These are phyloP conservation scores for Procavia capensis DNA, from an alignment of 2,113 vertebrate genomes.

Conservation along the genomic window DNA sequence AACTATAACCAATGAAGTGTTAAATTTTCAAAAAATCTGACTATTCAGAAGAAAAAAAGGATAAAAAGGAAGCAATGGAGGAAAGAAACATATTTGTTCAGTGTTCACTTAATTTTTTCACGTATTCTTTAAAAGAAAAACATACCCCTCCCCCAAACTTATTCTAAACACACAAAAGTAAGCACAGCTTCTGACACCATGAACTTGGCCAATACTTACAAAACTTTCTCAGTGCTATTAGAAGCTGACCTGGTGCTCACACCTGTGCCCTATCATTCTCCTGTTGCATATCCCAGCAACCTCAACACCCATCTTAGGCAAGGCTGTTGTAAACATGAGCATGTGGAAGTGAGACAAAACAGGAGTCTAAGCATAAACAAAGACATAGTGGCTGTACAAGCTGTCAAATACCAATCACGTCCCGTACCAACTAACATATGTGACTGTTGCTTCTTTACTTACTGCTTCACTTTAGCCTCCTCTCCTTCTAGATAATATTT, in stretches of 20 bases:
- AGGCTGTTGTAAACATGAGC: no score
- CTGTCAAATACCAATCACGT: neutral
- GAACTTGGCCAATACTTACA: neutral
- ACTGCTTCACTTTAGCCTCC: neutral
- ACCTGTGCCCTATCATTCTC: rapidly evolving
- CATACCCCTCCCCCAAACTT: neutral
- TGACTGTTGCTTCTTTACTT: neutral
- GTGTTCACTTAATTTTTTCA: neutral
- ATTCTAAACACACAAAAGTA: neutral
- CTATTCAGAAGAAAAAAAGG: neutral
- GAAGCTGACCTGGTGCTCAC: rapidly evolving
- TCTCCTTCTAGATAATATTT: neutral
- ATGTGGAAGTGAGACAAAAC: neutral
- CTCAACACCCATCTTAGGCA: neutral
- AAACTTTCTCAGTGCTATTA: neutral
- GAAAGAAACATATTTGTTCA: neutral
- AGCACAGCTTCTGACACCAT: neutral
- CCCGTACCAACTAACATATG: neutral
- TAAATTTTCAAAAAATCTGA: neutral
- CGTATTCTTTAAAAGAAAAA: neutral
- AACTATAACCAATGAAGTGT: neutral
- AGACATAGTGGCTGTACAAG: neutral
- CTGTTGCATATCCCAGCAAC: neutral
- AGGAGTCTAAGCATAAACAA: neutral
- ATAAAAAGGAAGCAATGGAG: neutral